phyloP scores from a whole-genome alignment of 2,797 vertebrate species.

The Clarias pachynema region DNA sequence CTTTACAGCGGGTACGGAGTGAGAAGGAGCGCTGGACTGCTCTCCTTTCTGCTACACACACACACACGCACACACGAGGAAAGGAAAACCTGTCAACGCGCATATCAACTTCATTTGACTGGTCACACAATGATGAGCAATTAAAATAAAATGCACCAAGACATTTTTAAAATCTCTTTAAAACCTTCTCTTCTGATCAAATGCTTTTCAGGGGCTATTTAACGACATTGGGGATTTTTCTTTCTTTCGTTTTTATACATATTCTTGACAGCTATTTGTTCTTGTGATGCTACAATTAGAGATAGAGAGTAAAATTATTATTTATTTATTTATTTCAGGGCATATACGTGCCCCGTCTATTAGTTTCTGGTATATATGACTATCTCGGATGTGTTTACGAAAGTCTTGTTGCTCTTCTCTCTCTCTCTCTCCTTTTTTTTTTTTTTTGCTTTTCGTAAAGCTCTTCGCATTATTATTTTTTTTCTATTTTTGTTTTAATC shows the following conservation, averaged over 20 bases:
- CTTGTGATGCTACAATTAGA: neutral
- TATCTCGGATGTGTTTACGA: neutral
- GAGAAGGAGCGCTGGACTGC: constrained; percentile 65
- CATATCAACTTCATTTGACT: constrained; percentile 63
- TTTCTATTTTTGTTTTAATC: neutral
- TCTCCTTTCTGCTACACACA: constrained; percentile 19
- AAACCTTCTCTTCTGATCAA: constrained; percentile 43
- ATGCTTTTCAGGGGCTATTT: neutral
- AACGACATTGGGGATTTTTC: neutral
- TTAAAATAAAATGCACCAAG: constrained; percentile 64
- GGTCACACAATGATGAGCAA: constrained; percentile 64
- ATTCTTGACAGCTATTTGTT: neutral
- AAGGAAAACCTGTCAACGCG: constrained; percentile 67
- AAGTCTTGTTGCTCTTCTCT: neutral
- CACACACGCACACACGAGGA: neutral
- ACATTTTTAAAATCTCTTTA: constrained; percentile 69
- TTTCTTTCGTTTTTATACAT: neutral
- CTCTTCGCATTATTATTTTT: neutral
- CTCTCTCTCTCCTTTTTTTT: neutral
- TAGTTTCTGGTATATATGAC: too few relatives aligned
- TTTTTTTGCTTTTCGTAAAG: neutral
- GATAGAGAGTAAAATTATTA: too few relatives aligned
- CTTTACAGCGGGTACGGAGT: constrained; percentile 82
- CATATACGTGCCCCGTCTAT: too few relatives aligned
- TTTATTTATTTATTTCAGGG: too few relatives aligned